Evolutionary conservation across 1,140 invertebrate species (phyloP).

Genomic region (Idris sp.): DNA sequence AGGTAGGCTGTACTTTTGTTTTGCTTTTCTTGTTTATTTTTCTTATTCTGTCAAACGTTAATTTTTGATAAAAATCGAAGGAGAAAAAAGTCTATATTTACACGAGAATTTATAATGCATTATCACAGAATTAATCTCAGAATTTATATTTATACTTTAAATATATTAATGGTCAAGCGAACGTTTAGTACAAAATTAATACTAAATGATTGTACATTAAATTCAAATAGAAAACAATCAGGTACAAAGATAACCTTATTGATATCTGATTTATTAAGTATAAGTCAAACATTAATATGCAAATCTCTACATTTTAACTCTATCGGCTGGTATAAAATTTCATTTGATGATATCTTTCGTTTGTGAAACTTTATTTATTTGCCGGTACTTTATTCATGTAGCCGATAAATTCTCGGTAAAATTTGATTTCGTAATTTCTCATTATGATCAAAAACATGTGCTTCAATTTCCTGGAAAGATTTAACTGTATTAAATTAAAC

Average conservation of each 20-base stretch:
- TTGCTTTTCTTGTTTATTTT: no score
- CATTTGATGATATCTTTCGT: slow-evolving; percentile 49
- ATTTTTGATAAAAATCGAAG: slow-evolving; percentile 14
- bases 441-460: slow-evolving; percentile 16
- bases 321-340: slow-evolving; percentile 52
- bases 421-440: slow-evolving; percentile 52
- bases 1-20: background rate
- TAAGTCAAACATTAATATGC: slow-evolving; percentile 59
- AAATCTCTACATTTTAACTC: slow-evolving; percentile 42
- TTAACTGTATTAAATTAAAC: no score
- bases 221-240: slow-evolving; percentile 44
- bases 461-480: slow-evolving; percentile 28
- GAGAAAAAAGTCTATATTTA: no score
- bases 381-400: slow-evolving; percentile 23
- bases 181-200: slow-evolving; percentile 40
- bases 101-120: background rate
- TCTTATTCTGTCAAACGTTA: slow-evolving; percentile 8
- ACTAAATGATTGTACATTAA: slow-evolving; percentile 26
- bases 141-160: no score
- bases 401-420: slow-evolving; percentile 37
- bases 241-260: slow-evolving; percentile 44
- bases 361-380: slow-evolving; percentile 49
- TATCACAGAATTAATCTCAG: background rate
- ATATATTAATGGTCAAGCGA: slow-evolving; percentile 23
- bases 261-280: slow-evolving; percentile 46